Percentiles rank a stretch among this genome's conserved stretches.
These are phyloP conservation scores for Hycleus phaleratus DNA, from an alignment of 1,140 invertebrate species.

Conservation along the genomic window DNA sequence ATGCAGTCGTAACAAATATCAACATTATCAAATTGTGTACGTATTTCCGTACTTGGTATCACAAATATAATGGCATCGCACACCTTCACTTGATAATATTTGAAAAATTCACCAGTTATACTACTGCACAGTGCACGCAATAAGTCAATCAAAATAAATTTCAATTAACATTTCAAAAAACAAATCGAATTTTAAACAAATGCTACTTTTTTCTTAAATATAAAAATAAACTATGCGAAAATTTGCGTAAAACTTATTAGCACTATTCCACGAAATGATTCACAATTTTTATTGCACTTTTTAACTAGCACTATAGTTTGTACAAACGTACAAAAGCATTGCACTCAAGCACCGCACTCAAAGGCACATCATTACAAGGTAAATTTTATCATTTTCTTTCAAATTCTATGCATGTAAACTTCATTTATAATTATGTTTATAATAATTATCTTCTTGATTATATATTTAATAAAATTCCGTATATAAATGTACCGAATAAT, in stretches of 20 bases:
- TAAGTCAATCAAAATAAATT: neutral
- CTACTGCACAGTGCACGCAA: neutral
- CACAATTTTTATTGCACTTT: slow-evolving; percentile 9
- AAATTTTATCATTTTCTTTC: slow-evolving; percentile 1
- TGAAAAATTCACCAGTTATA: neutral
- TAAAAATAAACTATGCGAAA: neutral
- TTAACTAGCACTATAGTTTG: slow-evolving; percentile 14
- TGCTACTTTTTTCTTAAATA: no score
- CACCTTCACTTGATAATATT: slow-evolving; percentile 6
- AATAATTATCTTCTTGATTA: no score
- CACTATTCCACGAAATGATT: slow-evolving; percentile 7
- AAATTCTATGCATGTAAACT: neutral
- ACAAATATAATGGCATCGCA: slow-evolving; percentile 19
- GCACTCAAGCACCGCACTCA: slow-evolving; percentile 8
- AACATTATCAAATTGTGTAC: slow-evolving; percentile 27
- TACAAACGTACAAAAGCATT: slow-evolving; percentile 6
- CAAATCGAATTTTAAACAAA: neutral
- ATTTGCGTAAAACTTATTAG: neutral
- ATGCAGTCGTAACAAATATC: slow-evolving; percentile 19
- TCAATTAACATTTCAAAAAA: neutral
- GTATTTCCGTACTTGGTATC: slow-evolving; percentile 16
- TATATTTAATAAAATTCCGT: no score
- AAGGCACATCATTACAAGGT: slow-evolving; percentile 10
- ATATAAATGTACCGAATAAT: no score
- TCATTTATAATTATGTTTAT: neutral